Conservation (phyloP, 1,140 invertebrate genomes). For the Adoxophyes honmai region DNA sequence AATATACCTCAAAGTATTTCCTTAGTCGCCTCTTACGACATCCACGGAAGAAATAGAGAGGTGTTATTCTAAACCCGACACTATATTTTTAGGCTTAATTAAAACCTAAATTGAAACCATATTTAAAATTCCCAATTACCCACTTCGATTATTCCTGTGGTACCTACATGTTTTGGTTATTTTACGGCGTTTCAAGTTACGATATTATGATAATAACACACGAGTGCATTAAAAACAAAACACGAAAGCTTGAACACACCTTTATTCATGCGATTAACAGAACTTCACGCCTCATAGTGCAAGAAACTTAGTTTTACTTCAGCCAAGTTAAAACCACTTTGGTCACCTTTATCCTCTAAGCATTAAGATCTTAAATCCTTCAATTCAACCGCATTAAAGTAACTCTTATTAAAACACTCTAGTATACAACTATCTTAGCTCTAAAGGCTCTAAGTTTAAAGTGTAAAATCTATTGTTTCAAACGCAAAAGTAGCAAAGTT, state of each 20-base stretch:
- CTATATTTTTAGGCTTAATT: too few relatives aligned
- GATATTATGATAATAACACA: too few relatives aligned
- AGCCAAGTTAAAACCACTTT: neutral
- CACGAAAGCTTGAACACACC: too few relatives aligned
- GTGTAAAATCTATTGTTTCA: neutral
- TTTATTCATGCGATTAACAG: neutral
- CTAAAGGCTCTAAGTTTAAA: neutral
- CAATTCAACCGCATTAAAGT: neutral
- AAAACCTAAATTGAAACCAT: too few relatives aligned
- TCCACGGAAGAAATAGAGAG: too few relatives aligned
- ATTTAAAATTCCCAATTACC: too few relatives aligned
- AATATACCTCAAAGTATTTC: too few relatives aligned
- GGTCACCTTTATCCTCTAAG: neutral
- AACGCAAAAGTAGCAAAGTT: too few relatives aligned
- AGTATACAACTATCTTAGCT: neutral
- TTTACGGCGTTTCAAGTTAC: neutral
- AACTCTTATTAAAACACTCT: neutral
- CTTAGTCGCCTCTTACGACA: too few relatives aligned
- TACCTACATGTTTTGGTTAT: neutral
- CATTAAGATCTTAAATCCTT: neutral
- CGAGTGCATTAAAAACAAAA: neutral
- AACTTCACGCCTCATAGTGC: slow-evolving; percentile 8
- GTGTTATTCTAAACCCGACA: too few relatives aligned
- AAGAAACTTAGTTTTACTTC: slow-evolving; percentile 4
- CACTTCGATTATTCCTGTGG: neutral